These are phyloP conservation scores for Paedocypris sp. DNA, from an alignment of 2,113 vertebrate genomes.

Conservation along the genomic window DNA sequence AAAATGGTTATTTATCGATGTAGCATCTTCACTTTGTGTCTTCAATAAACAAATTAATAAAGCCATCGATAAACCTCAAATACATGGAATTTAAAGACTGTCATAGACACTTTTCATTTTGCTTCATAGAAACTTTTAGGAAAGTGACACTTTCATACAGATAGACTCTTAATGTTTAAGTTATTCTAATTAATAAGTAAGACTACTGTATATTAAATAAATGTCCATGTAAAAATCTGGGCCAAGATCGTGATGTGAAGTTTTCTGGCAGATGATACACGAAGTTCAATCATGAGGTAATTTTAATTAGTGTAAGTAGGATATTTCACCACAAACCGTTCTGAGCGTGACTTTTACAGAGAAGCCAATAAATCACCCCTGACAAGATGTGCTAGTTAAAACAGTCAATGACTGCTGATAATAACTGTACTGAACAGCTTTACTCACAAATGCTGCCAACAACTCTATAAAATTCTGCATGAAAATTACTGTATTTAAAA, in stretches of 20 bases:
- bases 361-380: slow-evolving; percentile 9
- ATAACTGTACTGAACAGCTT: slow-evolving; percentile 16
- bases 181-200: neutral
- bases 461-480: neutral
- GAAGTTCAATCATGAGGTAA: slow-evolving; percentile 4
- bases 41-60: too few relatives aligned
- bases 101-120: too few relatives aligned
- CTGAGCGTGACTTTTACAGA: neutral
- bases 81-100: too few relatives aligned
- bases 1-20: slow-evolving; percentile 3
- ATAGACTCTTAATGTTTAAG: slow-evolving; percentile 1
- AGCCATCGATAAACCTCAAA: too few relatives aligned
- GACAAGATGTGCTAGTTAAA: slow-evolving; percentile 11
- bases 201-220: neutral
- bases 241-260: neutral
- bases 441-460: neutral
- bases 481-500: neutral
- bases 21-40: neutral
- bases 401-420: neutral
- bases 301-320: slow-evolving; percentile 23
- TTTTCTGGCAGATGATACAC: neutral
- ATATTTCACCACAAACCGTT: slow-evolving; percentile 1
- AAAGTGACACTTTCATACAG: neutral
- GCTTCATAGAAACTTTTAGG: neutral
- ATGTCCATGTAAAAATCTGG: too few relatives aligned